phyloP scores from a whole-genome alignment of 2,888 invertebrate species.

The Notodonta ziczac region DNA sequence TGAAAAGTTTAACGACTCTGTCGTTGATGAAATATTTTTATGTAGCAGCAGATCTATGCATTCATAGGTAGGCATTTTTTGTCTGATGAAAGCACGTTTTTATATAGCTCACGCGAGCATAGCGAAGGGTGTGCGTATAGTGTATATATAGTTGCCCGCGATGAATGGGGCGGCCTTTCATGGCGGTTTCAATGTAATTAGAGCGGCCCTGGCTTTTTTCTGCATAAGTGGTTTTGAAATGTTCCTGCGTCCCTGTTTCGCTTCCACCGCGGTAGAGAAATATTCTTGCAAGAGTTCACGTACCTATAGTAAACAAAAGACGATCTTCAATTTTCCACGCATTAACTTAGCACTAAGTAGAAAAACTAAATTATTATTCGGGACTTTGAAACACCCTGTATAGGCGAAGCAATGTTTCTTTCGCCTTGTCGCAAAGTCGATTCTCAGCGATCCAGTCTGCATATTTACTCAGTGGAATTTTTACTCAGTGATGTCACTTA shows the following conservation, averaged over 20 bases:
- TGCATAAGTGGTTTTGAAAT: constrained; percentile 69
- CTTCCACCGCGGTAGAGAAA: constrained; percentile 41
- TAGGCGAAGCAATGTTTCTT: constrained; percentile 9
- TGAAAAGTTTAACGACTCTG: constrained; percentile 28
- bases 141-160: constrained; percentile 54
- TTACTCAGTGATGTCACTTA: constrained; percentile 33
- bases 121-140: constrained; percentile 44
- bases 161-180: constrained; percentile 71
- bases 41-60: constrained; percentile 29
- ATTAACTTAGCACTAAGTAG: neutral
- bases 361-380: neutral
- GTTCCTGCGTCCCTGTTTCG: constrained; percentile 56
- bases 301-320: neutral
- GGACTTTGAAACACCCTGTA: neutral
- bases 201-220: constrained; percentile 66
- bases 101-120: constrained; percentile 43
- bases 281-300: constrained; percentile 40
- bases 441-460: constrained; percentile 34
- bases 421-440: constrained; percentile 25
- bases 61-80: constrained; percentile 32
- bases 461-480: constrained; percentile 25
- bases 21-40: constrained; percentile 24
- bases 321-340: neutral
- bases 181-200: constrained; percentile 77
- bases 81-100: constrained; percentile 39